Base-by-base conservation (phyloP, 2,113 vertebrate species). In the Sturnira hondurensis region DNA sequence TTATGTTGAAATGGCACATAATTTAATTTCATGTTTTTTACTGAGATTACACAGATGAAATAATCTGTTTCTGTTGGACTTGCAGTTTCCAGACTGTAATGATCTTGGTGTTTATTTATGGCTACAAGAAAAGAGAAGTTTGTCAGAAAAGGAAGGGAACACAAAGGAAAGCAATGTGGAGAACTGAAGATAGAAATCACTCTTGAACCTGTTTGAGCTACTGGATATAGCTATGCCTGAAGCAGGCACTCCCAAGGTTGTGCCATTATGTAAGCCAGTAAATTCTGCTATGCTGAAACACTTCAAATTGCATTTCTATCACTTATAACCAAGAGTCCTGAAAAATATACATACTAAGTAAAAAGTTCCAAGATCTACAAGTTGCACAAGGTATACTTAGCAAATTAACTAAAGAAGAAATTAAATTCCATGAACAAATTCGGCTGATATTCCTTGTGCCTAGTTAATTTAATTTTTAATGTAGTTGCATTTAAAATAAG, bases 381-480 rank as follows among this genome's bases (percentile, higher is more conserved):
- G 4, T 58, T 76, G 20, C 19, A 87, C 68, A 95, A 56, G 28
- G 61, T 56, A 41, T 41, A 63, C 43, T 78, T 36, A 80, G 65
- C 54, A 85, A 85, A 95, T 43, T 74, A 91, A 73, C 89, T 73
- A 85, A 0, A 76, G 13, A 89, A 91, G 24, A 50, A 33, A 50
- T 76, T 76, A 93, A 82, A 89, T 90, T 68, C 45, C 19, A 24
- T 58, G 31, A 82, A 90, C 1, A 63, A 70, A 67, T 54, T 50
- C 45, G 38, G 12, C 41, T 88, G 76, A 67, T 58, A 85, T 38
- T 80, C 20, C 4, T 28, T 20, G 19, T 78, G 77, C 8, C 13
- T 36, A 71, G 24, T 56, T 87, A 85, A 87, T 58, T 74, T 14
- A 77, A 84, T 61, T 90, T 86, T 93, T 96, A 96, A 71, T 45